Conservation (phyloP, 2,113 vertebrate genomes). For the Rana temporaria region DNA sequence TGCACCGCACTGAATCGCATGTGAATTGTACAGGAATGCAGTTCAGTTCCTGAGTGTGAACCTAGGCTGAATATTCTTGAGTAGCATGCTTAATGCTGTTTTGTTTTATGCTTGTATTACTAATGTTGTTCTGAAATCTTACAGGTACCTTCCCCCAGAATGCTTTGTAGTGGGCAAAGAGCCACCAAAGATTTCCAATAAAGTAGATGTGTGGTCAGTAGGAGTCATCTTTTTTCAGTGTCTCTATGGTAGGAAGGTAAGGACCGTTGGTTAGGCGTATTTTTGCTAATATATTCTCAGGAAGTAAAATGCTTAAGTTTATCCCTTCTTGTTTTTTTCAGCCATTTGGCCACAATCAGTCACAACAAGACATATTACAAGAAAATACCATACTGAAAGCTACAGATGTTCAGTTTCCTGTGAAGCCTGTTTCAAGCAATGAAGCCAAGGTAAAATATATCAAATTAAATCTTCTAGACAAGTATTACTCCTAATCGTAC, state of each 20-base stretch:
- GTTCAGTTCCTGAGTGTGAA: too few relatives aligned
- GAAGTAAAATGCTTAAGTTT: not conserved
- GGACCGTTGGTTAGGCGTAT: not conserved
- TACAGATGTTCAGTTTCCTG: constrained; percentile 97
- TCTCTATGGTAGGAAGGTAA: constrained; percentile 98
- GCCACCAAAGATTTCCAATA: constrained; percentile 99
- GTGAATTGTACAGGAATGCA: too few relatives aligned
- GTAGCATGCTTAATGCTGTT: not conserved
- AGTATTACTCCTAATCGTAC: too few relatives aligned
- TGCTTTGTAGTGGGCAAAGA: constrained; percentile 99
- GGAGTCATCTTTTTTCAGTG: constrained; percentile 99
- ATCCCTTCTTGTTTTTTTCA: constrained; percentile 66
- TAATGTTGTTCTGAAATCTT: not conserved
- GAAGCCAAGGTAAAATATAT: constrained; percentile 92
- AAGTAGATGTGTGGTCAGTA: constrained; percentile 98
- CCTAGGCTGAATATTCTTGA: not conserved
- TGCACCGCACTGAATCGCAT: too few relatives aligned
- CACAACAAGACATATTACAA: constrained; percentile 98
- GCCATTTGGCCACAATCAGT: constrained; percentile 99
- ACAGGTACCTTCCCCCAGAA: constrained; percentile 96
- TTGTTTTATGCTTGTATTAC: not conserved
- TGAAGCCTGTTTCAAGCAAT: constrained; percentile 96
- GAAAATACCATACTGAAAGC: constrained; percentile 99
- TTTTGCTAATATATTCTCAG: not conserved
- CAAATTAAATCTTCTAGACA: too few relatives aligned